Base-by-base conservation (phyloP, 2,888 invertebrate species). In the Epirrita christyi region DNA sequence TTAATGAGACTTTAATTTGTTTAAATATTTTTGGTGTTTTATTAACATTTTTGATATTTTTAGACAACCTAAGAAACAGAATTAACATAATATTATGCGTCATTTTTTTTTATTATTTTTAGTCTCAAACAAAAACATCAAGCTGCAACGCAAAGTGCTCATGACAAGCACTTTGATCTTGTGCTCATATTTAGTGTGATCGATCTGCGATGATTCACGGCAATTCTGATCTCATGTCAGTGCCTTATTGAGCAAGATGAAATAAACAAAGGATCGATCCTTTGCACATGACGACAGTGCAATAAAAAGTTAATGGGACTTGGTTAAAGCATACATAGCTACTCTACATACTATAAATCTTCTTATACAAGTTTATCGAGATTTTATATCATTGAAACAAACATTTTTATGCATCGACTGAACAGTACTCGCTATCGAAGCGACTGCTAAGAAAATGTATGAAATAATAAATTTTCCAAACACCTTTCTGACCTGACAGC, bases 171-270 rank as follows among this genome's bases (percentile, higher is more conserved):
- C 37, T 44, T 42, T 15, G n/a, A n/a, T 61, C 55, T 38, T 61
- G 56, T 61, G 48, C 40, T 55, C 47, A 57, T 48, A 51, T 59
- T 59, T 61, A 49, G 32, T 14, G 55, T 58, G 61, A 63, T 60
- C 60, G 60, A 63, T 62, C 58, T 53, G 27, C 34, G 55, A 49
- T 67, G 67, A 67, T 52, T 67, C 67, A 67, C 41, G 50, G 21
- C 21, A 28, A 13, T 49, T 57, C 58, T 64, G 67, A 67, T 65
- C 65, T 67, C 67, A 63, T 61, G 48, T 50, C 46, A 47, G 44
- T 42, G 40, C 62, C 63, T 59, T 67, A 65, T 65, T 60, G 49
- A 62, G 62, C 51, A 46, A 56, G 46, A 62, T 60, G 63, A 59
- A 63, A 65, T 67, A 60, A 67, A 65, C 60, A 61, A 53, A 54